Conservation (phyloP, 2,113 vertebrate genomes). For the Gavialis gangeticus region DNA sequence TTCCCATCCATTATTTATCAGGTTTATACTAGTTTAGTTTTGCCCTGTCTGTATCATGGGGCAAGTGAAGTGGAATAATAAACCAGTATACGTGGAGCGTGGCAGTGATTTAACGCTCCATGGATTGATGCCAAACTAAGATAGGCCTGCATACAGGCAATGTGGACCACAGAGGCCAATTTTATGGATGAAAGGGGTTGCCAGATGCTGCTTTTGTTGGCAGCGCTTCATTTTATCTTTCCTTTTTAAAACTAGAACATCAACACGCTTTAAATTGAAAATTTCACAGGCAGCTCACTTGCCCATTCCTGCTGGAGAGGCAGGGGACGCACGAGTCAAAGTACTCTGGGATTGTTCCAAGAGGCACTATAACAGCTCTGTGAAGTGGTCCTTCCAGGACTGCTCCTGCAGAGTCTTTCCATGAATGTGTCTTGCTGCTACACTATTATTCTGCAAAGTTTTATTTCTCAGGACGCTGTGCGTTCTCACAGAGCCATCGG, state of each 20-base stretch:
- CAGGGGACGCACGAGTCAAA: not conserved
- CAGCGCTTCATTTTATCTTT: not conserved
- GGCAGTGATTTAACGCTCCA: not conserved
- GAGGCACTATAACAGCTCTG: not conserved
- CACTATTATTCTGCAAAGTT: not conserved
- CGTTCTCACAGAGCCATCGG: not conserved
- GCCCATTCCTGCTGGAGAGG: not conserved
- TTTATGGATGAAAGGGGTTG: not conserved
- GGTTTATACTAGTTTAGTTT: constrained; percentile 20
- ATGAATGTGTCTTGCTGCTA: not conserved
- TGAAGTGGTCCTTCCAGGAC: not conserved
- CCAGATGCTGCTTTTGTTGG: not conserved
- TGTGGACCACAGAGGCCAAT: not conserved
- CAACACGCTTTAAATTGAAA: not conserved
- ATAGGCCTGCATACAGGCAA: not conserved
- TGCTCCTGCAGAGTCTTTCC: not conserved
- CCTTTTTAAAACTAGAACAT: not conserved
- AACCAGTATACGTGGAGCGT: constrained; percentile 6
- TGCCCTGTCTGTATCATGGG: not conserved
- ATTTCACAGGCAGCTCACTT: not conserved
- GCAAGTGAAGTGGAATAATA: not conserved
- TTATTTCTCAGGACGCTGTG: rapidly evolving
- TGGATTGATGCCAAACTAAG: not conserved
- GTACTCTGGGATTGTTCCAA: not conserved
- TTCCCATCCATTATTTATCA: constrained; percentile 38